Evolutionary conservation across 2,113 vertebrate genomes (phyloP), one percentile per base, ranked within the genome.

Genomic region (Trematocara unimaculatum): DNA sequence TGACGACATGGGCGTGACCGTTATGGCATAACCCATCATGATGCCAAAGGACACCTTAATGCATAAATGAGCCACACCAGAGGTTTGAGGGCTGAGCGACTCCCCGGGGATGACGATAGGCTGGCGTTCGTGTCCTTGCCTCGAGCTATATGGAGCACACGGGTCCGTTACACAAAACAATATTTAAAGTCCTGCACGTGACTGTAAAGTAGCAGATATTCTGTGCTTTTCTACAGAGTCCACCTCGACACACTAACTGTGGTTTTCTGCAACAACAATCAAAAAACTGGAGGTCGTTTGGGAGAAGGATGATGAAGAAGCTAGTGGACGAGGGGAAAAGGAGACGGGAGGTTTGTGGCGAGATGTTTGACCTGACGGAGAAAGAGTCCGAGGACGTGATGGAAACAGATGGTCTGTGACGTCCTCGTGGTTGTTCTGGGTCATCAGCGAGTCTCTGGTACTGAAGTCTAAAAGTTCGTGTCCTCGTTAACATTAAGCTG

Each of bases 31-130:
- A 64, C 26, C 6, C 15, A 4, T 12, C 13, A 4, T 26, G 13
- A 72, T 4, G n/a, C 64, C 64, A 72, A 15, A 72, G 67, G 38
- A 45, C 67, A 72, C 8, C 67, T 72, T 42, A 38, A 20, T 70
- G 64, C 40, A 74, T 74, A 74, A 74, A 74, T 31, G 7, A 74
- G 23, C 15, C 70, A 31, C 8, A 29, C 42, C 70, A 77, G 15
- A n/a, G 26, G 45, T 51, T 31, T 31, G 17, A 1, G 38, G 7
- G 23, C 20, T 72, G 12, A 67, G 9, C n/a, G 38, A 2, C 38
- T 26, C 67, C 40, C 20, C 20, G 2, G 67, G 20, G 67, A 26
- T 0, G 12, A 70, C 3, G n/a, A 1, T 2, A 1, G 23, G 23
- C 45, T 49, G 9, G 9, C 2, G 23, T 23, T 23, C 23, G 4